Conservation (phyloP, 2,797 vertebrate species). For the Hyperoplus immaculatus region DNA sequence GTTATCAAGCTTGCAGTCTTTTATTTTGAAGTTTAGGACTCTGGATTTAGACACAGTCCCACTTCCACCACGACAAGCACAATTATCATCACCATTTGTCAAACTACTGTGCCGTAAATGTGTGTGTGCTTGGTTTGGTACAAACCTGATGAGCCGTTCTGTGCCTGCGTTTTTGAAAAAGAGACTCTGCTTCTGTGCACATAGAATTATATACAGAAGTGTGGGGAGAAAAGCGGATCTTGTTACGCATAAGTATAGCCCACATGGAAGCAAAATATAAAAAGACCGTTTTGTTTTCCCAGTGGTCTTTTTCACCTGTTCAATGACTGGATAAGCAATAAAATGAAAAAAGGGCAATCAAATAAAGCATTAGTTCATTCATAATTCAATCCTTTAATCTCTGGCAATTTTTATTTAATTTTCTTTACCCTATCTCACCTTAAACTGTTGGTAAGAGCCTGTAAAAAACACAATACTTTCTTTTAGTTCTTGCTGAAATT, state of each 20-base stretch:
- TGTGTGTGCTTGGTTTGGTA: slow-evolving; percentile 13
- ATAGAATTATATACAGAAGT: slow-evolving; percentile 19
- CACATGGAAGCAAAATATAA: slow-evolving; percentile 16
- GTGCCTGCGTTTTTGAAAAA: slow-evolving; percentile 8
- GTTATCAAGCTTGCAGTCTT: slow-evolving; percentile 59
- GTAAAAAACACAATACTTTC: slow-evolving; percentile 17
- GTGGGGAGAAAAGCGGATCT: slow-evolving; percentile 25
- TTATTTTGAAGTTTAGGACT: neutral
- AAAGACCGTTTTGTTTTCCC: slow-evolving; percentile 2
- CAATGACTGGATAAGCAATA: neutral
- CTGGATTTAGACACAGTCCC: slow-evolving; percentile 55
- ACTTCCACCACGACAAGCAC: slow-evolving; percentile 35
- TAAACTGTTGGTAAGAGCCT: slow-evolving; percentile 30
- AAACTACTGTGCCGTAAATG: slow-evolving; percentile 5
- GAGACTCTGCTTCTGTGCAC: neutral
- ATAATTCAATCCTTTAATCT: neutral
- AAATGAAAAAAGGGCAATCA: neutral
- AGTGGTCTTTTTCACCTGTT: neutral
- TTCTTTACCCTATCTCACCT: too few relatives aligned
- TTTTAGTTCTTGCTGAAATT: slow-evolving; percentile 27
- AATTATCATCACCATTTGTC: slow-evolving; percentile 14
- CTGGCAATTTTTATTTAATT: too few relatives aligned
- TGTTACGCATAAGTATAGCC: slow-evolving; percentile 9
- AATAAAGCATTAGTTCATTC: neutral
- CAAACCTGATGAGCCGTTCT: slow-evolving; percentile 10